Percentiles rank a stretch among this genome's conserved stretches.
Evolutionary conservation across 2,888 invertebrate genomes (phyloP).

Genomic region (Plutella xylostella): DNA sequence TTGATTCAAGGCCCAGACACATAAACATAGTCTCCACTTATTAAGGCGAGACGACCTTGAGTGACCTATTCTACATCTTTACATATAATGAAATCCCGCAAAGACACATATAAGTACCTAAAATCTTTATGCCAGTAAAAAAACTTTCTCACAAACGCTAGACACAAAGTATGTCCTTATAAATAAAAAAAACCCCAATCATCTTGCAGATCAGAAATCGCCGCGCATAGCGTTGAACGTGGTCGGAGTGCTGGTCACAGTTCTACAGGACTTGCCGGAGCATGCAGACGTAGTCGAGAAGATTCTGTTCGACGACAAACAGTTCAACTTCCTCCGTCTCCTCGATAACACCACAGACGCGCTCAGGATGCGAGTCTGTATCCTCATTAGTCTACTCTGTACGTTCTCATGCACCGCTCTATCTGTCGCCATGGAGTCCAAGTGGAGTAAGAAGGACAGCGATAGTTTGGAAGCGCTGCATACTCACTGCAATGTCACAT

Average conservation of each 20-base stretch:
- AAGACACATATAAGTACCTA: too few relatives aligned
- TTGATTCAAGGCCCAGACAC: too few relatives aligned
- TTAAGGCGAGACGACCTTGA: too few relatives aligned
- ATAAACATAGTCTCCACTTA: too few relatives aligned
- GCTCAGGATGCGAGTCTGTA: slow-evolving; percentile 75
- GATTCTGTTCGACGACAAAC: slow-evolving; percentile 70
- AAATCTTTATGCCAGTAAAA: too few relatives aligned
- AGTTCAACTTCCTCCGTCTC: slow-evolving; percentile 64
- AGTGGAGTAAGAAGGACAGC: slow-evolving; percentile 72
- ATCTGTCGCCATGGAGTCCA: slow-evolving; percentile 59
- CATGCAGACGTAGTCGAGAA: slow-evolving; percentile 81
- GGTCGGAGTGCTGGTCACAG: slow-evolving; percentile 78
- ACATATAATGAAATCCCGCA: too few relatives aligned
- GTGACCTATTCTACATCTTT: too few relatives aligned
- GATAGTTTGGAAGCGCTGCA: slow-evolving; percentile 71
- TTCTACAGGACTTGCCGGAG: slow-evolving; percentile 79
- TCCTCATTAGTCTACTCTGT: slow-evolving; percentile 76
- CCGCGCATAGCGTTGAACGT: slow-evolving; percentile 74
- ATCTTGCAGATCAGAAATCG: background rate
- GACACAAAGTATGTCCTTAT: too few relatives aligned
- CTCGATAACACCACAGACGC: slow-evolving; percentile 69
- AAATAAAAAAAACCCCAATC: background rate
- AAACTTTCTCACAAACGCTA: too few relatives aligned
- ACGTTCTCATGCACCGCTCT: slow-evolving; percentile 76
- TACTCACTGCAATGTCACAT: slow-evolving; percentile 71